A percentile compares a stretch with the other conserved stretches of the same genome.
Conservation (phyloP, 30 jellyfish, hydroid and myxozoan species). For the Cassiopea xamachana region DNA sequence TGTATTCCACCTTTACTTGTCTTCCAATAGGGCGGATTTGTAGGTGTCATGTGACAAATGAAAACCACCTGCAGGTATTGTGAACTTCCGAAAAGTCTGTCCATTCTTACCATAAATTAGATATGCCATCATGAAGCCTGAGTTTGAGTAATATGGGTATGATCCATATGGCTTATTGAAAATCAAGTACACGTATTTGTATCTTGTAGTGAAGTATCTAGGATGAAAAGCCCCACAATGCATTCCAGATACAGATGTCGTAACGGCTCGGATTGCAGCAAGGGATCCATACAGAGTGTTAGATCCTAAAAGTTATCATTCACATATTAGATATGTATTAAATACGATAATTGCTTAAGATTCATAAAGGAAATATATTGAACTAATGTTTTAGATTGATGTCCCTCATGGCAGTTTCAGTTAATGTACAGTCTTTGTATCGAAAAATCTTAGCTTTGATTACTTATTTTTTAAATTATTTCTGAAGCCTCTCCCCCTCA, state of each 20-base stretch:
- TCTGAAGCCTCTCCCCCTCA: too few relatives aligned
- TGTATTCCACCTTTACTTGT: too few relatives aligned
- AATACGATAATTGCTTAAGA: too few relatives aligned
- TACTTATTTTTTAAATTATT: too few relatives aligned
- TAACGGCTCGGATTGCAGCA: not conserved
- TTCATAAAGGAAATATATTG: not conserved
- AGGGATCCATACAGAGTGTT: not conserved
- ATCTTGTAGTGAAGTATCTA: not conserved
- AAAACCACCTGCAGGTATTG: too few relatives aligned
- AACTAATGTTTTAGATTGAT: not conserved
- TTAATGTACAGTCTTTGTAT: not conserved
- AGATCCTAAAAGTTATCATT: not conserved
- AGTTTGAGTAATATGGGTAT: not conserved
- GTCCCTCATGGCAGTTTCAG: too few relatives aligned
- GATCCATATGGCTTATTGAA: constrained; percentile 12
- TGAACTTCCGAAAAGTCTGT: too few relatives aligned
- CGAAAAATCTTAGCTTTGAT: not conserved
- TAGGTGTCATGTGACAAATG: too few relatives aligned
- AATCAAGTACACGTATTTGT: not conserved
- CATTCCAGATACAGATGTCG: not conserved
- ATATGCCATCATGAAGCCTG: constrained; percentile 1
- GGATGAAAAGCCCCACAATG: not conserved
- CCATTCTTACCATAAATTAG: not conserved
- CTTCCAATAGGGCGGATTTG: too few relatives aligned
- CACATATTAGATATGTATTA: not conserved